Base-by-base conservation (phyloP, 1,140 invertebrate species). In the Pseudobourletiella spinata region DNA sequence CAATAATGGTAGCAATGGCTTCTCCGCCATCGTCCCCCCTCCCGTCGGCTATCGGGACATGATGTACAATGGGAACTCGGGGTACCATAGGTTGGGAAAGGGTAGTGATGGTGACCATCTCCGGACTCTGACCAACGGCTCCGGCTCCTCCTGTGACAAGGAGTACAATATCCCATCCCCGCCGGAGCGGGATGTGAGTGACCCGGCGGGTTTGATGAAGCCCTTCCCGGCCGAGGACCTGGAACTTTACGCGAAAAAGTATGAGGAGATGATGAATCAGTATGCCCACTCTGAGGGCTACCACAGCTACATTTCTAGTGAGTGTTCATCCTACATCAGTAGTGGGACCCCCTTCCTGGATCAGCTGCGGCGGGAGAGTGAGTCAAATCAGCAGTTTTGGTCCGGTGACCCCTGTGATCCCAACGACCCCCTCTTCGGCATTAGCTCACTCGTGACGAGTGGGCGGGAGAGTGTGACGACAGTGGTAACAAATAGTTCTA, bases 211-310 rank as follows among this genome's bases (percentile, higher is more conserved):
- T 46, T n/a, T n/a, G n/a, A n/a, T n/a, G n/a, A 79, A 78, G 55
- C 79, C 79, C 18, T 74, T 81, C 24, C 84, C 84, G 1, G 83
- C 86, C 74, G 82, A 82, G 6, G 84, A 84, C 56, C 74, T 87
- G 2, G 85, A 87, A 65, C 82, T 86, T 61, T 87, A 87, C 70
- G 82, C 82, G 15, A 79, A 82, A 29, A 76, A 78, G 24, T 83
- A 81, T 66, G 79, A 81, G 57, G 82, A 83, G 39, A 76, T 77
- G 52, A 75, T 77, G 48, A 74, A 77, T 63, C 82, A 82, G 62
- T 89, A 89, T 74, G 86, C 86, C 16, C 86, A 88, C 65, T 86
- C 84, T 24, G 86, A 89, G 76, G 86, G 86, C 15, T 89, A 89
- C 72, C 86, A 88, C 71, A 87, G 85, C 73, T 89, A 86, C 73